Evolutionary conservation across 2,113 vertebrate species (phyloP).

Genomic region (pig (Sus scrofa)): DNA sequence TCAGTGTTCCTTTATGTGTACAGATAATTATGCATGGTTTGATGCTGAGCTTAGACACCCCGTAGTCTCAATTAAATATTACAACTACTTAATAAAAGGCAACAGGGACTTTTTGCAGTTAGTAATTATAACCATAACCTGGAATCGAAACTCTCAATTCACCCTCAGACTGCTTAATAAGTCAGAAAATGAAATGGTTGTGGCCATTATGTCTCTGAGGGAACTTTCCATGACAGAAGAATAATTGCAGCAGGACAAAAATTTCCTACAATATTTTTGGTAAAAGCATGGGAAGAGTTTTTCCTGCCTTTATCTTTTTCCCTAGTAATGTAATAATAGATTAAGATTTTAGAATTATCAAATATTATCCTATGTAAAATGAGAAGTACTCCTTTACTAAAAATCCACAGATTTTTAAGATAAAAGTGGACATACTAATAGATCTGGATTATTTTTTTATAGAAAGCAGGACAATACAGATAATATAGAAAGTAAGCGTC

Average conservation of each 20-base stretch:
- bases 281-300: background rate
- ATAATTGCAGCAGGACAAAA: accelerated
- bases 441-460: background rate
- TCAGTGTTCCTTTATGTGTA: constrained; percentile 56
- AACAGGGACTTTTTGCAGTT: constrained; percentile 70
- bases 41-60: background rate
- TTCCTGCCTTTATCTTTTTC: background rate
- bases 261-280: constrained; percentile 24
- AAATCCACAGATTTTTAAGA: background rate
- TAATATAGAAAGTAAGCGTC: background rate
- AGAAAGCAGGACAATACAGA: background rate
- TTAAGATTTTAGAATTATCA: background rate
- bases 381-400: background rate
- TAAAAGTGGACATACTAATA: background rate
- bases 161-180: constrained; percentile 66
- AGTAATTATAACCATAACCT: constrained; percentile 63
- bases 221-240: constrained; percentile 1
- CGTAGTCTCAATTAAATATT: constrained; percentile 72
- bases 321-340: background rate
- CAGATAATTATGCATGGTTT: constrained; percentile 42
- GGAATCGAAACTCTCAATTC: constrained; percentile 64
- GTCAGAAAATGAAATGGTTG: constrained; percentile 49
- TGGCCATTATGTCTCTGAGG: background rate
- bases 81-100: constrained; percentile 71
- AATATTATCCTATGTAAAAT: background rate